Percentiles rank a stretch among this genome's conserved stretches.
These are phyloP conservation scores for Keiferia lycopersicella DNA, from an alignment of 2,888 invertebrate species.

Conservation along the genomic window DNA sequence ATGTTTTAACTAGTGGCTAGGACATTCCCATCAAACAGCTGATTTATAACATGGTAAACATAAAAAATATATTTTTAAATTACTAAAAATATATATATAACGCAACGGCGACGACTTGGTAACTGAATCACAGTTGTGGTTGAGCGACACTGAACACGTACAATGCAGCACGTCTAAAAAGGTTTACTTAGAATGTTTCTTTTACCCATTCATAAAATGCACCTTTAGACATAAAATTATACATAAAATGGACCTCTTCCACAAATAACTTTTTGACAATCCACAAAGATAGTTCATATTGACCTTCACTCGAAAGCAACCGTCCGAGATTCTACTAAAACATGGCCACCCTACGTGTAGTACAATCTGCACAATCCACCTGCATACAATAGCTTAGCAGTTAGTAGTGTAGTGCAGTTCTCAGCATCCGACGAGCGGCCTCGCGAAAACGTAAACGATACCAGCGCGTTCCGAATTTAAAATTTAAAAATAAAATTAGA, in stretches of 20 bases:
- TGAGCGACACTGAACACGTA: conserved; percentile 50
- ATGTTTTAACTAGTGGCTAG: background rate
- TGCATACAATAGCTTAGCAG: conserved; percentile 80
- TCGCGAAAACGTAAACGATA: conserved; percentile 45
- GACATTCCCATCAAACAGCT: background rate
- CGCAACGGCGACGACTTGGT: conserved; percentile 43
- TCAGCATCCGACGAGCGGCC: conserved; percentile 75
- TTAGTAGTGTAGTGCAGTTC: conserved; percentile 72
- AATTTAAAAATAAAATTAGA: conserved; percentile 40
- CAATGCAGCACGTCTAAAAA: conserved; percentile 11
- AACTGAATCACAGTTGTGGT: conserved; percentile 68
- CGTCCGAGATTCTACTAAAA: background rate
- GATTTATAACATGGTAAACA: background rate
- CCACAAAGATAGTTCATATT: too few species aligned
- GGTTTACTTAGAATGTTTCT: background rate
- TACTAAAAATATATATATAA: conserved; percentile 34
- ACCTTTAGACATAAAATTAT: too few species aligned
- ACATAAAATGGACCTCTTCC: too few species aligned
- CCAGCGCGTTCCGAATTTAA: conserved; percentile 41
- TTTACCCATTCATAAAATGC: background rate
- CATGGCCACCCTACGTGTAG: conserved; percentile 32
- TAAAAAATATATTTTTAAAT: too few species aligned
- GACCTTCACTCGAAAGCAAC: background rate
- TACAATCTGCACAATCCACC: conserved; percentile 76
- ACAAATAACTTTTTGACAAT: too few species aligned